Evolutionary conservation across 2,113 vertebrate species (phyloP), one percentile per base, ranked within the genome.

Genomic region (Lipophrys pholis): DNA sequence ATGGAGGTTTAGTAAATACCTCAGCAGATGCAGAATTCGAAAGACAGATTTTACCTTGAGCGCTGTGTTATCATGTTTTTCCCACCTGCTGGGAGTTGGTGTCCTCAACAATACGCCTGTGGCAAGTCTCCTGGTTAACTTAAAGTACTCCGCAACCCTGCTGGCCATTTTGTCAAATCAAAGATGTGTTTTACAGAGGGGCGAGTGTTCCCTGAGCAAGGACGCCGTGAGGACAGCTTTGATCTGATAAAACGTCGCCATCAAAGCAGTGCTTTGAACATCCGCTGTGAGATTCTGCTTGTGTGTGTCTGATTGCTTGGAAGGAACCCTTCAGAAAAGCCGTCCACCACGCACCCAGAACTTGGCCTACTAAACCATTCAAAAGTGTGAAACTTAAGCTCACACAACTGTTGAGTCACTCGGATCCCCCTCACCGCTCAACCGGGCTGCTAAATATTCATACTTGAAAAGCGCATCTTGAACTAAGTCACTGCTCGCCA

Each of bases 181-280:
- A 71, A 83, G 80, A 81, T 74, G 78, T 30, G 39, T 43, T 61
- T 7, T 5, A 17, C 38, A 50, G 7, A 36, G 41, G 64, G 46
- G 40, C 56, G 80, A 76, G 35, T 54, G 49, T 59, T 77, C 64
- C 57, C 35, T 54, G 39, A 78, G 46, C 3, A 5, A 42, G 46
- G 54, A 67, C 14, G 52, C 69, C 51, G 57, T 3, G 38, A 78
- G 71, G 52, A 76, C n/a, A 45, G 58, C 71, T 85, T 88, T 84
- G 58, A 84, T 81, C 73, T 59, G 65, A 77, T 57, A 64, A 67
- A 74, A 43, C 46, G n/a, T 60, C 46, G 16, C 54, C 63, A 76
- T 78, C 61, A 84, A 82, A 81, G 61, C 6, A 1, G 16, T 11
- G 64, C 78, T 30, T 11, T 38, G 16, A 67, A 62, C 58, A 35